Base-by-base conservation (phyloP, 2,888 invertebrate genomes). In the Drosophila neotestacea region DNA sequence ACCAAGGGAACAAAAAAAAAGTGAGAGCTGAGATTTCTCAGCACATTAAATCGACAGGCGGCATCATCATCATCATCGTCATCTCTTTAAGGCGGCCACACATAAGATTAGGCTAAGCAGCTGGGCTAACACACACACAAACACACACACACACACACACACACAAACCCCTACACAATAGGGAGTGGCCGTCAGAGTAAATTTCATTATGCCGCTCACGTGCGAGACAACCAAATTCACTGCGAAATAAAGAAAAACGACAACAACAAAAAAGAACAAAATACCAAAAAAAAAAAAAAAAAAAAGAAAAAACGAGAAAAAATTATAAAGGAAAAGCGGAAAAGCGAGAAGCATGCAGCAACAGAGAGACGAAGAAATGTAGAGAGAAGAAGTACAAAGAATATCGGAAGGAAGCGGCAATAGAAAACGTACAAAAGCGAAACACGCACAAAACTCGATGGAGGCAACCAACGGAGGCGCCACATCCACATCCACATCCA, bases 221-320 rank as follows among this genome's bases (percentile, higher is more conserved):
- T 91, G 85, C 91, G 84, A 91, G 90, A 91, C 90, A 91, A 86
- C 91, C 90, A 91, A 91, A 91, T 91, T 91, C 91, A 86, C 89
- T 90, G 90, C 77, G 77, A 81, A 78, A 87, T 80, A 88, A 82
- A 78, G 85, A 81, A 84, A 81, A 83, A 78, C 59, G 28, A 76
- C 46, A 63, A 58, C 50, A 58, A 42, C 64, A 72, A 60, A 67
- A 74, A 22, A 22, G 22, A 22, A 22, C 22, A 22, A 22, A 22
- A 22, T 22, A 54, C 65, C 62, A 48, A 64, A 55, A 46, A 27
- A 39, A 47, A 28, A 42, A n/a, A 48, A 64, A 55, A 46, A 27
- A 55, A 39, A 51, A 58, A 63, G 44, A 56, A 60, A 47, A 39
- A 63, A 55, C 38, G 56, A 58, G 60, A 83, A 54, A 54, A 54